Conservation (phyloP, 2,797 vertebrate genomes). For the Petrocephalus schoutedeni region DNA sequence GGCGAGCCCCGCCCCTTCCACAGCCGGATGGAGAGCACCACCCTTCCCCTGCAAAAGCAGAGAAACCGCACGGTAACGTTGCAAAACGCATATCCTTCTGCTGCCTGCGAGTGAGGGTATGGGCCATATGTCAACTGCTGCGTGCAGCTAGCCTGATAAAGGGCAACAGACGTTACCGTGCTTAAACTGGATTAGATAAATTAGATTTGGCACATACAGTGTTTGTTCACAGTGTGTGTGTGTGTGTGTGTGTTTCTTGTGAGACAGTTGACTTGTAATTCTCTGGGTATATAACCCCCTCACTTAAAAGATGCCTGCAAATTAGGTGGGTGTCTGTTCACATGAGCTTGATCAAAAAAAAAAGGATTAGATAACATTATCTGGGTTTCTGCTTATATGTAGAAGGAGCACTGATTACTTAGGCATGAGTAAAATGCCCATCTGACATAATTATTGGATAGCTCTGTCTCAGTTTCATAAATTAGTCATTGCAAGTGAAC, state of each 20-base stretch:
- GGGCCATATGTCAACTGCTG: conserved; percentile 50
- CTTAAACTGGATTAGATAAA: conserved; percentile 55
- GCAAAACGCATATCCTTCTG: conserved; percentile 42
- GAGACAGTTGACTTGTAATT: background rate
- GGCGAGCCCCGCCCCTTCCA: background rate
- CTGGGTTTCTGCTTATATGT: background rate
- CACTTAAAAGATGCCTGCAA: background rate
- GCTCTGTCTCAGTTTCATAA: background rate
- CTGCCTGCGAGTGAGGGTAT: conserved; percentile 42
- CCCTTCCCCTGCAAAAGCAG: background rate
- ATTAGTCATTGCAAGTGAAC: background rate
- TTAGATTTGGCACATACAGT: conserved; percentile 15
- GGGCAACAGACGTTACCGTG: conserved; percentile 48
- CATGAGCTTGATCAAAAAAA: background rate
- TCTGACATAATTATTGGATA: background rate
- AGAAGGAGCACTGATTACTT: background rate
- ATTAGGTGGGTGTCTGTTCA: background rate
- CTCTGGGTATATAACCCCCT: background rate
- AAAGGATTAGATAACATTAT: background rate
- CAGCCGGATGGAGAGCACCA: background rate
- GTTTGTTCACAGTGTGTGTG: conserved; percentile 10
- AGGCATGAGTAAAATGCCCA: background rate
- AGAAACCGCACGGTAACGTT: background rate
- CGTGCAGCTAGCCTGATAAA: conserved; percentile 37
- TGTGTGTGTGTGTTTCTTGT: background rate